Base-by-base conservation (phyloP, 2,797 vertebrate genomes). In the Myripristis jacobus region DNA sequence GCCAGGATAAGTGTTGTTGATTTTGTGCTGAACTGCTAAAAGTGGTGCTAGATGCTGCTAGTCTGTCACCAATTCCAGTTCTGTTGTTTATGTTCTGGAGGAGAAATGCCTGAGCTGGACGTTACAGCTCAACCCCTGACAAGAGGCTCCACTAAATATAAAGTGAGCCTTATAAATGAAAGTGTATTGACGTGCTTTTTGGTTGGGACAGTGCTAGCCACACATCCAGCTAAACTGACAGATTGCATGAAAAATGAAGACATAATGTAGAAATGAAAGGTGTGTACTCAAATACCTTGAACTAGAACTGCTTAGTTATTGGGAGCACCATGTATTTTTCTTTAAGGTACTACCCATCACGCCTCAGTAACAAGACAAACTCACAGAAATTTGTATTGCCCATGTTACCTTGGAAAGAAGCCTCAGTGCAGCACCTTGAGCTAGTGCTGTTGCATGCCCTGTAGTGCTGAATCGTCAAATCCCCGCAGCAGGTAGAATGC, bases 401-500 rank as follows among this genome's bases (percentile, higher is more conserved):
- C 60, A 69, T 19, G 27, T 69, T 38, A 11, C 16, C 8, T 9
- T 19, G 36, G 60, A 15, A 24, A 21, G 4, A 3, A 22, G 38
- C 16, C 13, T 67, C 51, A 18, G 27, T 31, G 57, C 57, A 48
- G 53, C 48, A 57, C 29, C 57, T 52, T 50, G 31, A 44, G 25
- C 27, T 21, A 24, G 36, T 15, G 38, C 54, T 12, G 9, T 11
- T 54, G 12, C n/a, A n/a, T 59, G 31, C 55, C 66, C 61, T n/a
- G 4, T 18, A 59, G 41, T 34, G 60, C 67, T 70, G 66, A 76
- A 29, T 65, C 73, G 65, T 75, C 59, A 69, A 3, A 62, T 25
- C 16, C 27, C 41, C n/a, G 11, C 52, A 15, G 19, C 3, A 36
- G 73, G 72, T 61, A 21, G 63, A 56, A 24, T 21, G 56, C 22